Base-by-base conservation (phyloP, 2,797 vertebrate genomes). In the Sitta carolinensis region DNA sequence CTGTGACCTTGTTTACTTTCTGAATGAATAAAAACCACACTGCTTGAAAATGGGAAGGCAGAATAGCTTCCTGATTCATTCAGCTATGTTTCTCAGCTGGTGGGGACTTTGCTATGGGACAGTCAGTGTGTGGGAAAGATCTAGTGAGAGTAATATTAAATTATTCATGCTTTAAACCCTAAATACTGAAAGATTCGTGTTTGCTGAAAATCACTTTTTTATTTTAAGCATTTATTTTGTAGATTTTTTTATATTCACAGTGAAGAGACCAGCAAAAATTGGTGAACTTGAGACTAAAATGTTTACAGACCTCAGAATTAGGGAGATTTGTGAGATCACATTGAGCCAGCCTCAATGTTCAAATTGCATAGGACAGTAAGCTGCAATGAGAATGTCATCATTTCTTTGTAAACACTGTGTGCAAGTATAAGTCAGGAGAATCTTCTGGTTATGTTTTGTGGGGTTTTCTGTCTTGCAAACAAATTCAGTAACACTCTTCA, bases 1-100 rank as follows among this genome's bases (percentile, higher is more conserved):
- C 57, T 86, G 48, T 87, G 80, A 92, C 84, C 80, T 93, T 93
- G 74, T 92, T 96, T 95, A 66, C 42, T 77, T 91, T 94, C 70
- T 90, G 66, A 93, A 78, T 66, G 25, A 93, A 91, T 47, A 90
- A 78, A 94, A 93, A 57, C 34, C 42, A 57, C 25, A 59, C 51
- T 89, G 58, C 66, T 85, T 78, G 64, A 73, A 90, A 93, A 87
- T 8, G 4, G 25, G 57, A 72, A 29, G 42, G 64, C 51, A 90
- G 78, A 93, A 84, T 84, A 79, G 83, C 91, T 88, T 88, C 45
- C 52, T 81, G 21, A 78, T 81, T 85, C 25, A 66, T 92, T 89
- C 73, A 85, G 16, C 55, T 83, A 29, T 30, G 38, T 90, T 94
- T 78, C 63, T 89, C 47, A 51, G 57, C 40, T 90, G 50, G 52